These are phyloP conservation scores for Paramisgurnus dabryanus DNA, from an alignment of 2,113 vertebrate species.

Conservation along the genomic window DNA sequence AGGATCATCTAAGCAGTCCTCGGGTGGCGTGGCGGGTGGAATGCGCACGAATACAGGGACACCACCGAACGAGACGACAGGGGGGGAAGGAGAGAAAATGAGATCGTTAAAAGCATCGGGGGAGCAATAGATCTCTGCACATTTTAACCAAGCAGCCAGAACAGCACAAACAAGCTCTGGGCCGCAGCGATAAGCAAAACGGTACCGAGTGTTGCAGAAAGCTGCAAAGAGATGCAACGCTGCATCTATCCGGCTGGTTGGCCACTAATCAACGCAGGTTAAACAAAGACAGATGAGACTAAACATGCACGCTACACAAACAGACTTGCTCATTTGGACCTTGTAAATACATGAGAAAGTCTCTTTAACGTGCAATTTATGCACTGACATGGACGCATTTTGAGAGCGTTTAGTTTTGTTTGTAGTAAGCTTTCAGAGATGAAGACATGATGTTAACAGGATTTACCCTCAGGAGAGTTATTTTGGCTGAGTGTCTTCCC, in stretches of 20 bases:
- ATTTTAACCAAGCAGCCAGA: conserved; percentile 56
- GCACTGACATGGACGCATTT: conserved; percentile 15
- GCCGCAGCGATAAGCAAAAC: conserved; percentile 67
- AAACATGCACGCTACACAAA: conserved; percentile 1
- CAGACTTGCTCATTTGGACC: not conserved
- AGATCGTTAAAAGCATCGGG: conserved; percentile 69
- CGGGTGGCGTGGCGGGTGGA: conserved; percentile 47
- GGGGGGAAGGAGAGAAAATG: conserved; percentile 60
- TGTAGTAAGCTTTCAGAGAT: not conserved
- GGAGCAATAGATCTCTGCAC: conserved; percentile 67
- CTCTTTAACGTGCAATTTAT: not conserved
- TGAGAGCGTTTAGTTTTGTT: not conserved
- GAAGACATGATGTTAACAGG: conserved; percentile 53
- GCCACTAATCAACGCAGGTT: conserved; percentile 61
- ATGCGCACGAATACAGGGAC: conserved; percentile 51
- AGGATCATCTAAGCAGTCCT: conserved; percentile 37
- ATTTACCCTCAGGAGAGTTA: conserved; percentile 54
- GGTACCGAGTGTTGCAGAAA: conserved; percentile 54
- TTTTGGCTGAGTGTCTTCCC: conserved; percentile 37
- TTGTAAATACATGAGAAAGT: conserved; percentile 1
- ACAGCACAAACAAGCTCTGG: conserved; percentile 70
- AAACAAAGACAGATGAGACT: conserved; percentile 40
- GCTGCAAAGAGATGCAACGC: conserved; percentile 44
- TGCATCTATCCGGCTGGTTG: conserved; percentile 45
- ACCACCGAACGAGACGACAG: conserved; percentile 6